A percentile compares a stretch with the other conserved stretches of the same genome.
Evolutionary conservation across 1,140 invertebrate genomes (phyloP).

Genomic region (Camponotus pennsylvanicus): DNA sequence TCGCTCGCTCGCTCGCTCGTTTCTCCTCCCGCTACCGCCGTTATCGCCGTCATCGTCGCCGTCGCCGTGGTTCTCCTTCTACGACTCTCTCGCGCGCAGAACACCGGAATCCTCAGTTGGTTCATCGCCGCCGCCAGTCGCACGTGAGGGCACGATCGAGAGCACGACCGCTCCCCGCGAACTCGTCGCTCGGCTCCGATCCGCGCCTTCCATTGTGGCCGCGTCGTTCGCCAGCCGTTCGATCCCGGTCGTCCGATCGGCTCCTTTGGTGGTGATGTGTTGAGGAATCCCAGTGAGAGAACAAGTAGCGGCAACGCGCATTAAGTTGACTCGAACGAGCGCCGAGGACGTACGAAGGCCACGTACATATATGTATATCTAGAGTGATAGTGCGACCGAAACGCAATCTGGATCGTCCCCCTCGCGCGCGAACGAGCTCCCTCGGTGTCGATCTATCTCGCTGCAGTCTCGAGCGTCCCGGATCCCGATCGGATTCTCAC

Average conservation of each 20-base stretch:
- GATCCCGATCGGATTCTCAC: conserved; percentile 52
- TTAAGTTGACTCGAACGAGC: background rate
- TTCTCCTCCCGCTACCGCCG: background rate
- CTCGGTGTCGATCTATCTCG: background rate
- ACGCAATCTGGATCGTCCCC: background rate
- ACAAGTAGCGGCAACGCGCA: background rate
- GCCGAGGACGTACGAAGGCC: conserved; percentile 59
- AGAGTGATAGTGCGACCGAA: conserved; percentile 30
- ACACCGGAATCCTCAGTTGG: conserved; percentile 72
- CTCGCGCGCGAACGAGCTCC: background rate
- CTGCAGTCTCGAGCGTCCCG: background rate
- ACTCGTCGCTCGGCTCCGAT: background rate
- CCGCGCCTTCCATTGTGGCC: conserved; percentile 15
- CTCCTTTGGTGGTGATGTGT: conserved; percentile 21
- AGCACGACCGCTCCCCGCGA: conserved; percentile 20
- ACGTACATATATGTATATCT: background rate
- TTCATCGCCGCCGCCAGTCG: conserved; percentile 66
- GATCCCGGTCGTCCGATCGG: background rate
- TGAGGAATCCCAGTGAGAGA: background rate
- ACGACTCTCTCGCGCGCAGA: conserved; percentile 60
- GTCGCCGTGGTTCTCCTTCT: background rate
- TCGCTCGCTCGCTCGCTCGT: background rate
- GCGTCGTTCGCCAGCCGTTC: background rate
- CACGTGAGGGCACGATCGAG: conserved; percentile 59
- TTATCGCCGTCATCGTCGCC: background rate